These are phyloP conservation scores for Zosterops pallidus DNA, from an alignment of 2,113 vertebrate species.

Conservation along the genomic window DNA sequence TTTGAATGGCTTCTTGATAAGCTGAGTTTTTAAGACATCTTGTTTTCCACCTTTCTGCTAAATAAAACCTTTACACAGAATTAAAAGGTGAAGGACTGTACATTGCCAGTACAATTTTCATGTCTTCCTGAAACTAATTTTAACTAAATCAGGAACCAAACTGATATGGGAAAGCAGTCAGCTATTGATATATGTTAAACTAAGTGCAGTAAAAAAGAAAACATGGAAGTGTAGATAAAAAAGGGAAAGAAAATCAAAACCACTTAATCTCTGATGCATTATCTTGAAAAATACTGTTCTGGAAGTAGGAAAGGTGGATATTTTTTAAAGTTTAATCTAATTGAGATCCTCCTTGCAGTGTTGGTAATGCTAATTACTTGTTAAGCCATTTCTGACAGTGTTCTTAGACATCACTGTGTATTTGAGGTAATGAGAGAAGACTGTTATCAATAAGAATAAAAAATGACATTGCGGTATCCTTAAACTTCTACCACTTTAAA, in stretches of 20 bases:
- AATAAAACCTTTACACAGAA: conserved; percentile 46
- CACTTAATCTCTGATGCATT: background rate
- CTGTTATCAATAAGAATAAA: background rate
- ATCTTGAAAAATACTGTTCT: background rate
- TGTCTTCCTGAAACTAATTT: background rate
- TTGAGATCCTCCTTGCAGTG: background rate
- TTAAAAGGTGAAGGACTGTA: conserved; percentile 41
- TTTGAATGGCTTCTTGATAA: conserved; percentile 42
- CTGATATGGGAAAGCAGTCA: background rate
- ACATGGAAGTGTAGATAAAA: background rate
- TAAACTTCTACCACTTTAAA: background rate
- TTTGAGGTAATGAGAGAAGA: background rate
- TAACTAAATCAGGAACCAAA: background rate
- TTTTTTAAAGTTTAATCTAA: background rate
- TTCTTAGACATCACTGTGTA: background rate
- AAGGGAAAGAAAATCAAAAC: background rate
- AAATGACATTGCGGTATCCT: background rate
- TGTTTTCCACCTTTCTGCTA: conserved; percentile 55
- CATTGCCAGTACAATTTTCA: background rate
- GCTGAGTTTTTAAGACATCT: conserved; percentile 70
- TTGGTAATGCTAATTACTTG: background rate
- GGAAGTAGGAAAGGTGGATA: background rate
- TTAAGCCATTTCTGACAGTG: background rate
- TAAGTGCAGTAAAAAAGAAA: background rate
- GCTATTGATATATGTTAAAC: background rate